These are phyloP conservation scores for Anthopleura xanthogrammica DNA, from an alignment of 92 coral and sea anemone species.

Conservation along the genomic window DNA sequence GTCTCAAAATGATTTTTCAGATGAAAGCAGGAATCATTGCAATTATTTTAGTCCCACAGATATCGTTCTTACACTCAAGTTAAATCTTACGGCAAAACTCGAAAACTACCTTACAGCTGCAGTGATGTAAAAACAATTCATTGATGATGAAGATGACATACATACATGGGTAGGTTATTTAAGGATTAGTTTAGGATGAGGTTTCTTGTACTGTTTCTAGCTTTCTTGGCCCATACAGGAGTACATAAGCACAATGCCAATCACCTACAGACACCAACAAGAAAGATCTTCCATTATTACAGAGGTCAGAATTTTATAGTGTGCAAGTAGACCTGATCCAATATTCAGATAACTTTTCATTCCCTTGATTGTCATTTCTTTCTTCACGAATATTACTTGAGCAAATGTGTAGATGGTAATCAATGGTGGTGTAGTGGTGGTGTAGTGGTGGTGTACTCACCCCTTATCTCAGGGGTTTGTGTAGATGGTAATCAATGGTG, in stretches of 20 bases:
- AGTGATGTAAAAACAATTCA: neutral
- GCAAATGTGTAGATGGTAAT: too few relatives aligned
- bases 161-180: neutral
- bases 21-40: too few relatives aligned
- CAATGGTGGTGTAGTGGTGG: too few relatives aligned
- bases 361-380: too few relatives aligned
- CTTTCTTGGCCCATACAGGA: conserved; percentile 83
- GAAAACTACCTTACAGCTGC: neutral
- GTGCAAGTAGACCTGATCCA: too few relatives aligned
- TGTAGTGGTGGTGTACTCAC: too few relatives aligned
- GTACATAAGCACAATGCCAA: conserved; percentile 97
- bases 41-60: too few relatives aligned
- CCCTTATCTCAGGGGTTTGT: too few relatives aligned
- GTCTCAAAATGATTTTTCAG: neutral
- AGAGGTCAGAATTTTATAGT: neutral
- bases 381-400: too few relatives aligned
- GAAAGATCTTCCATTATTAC: neutral
- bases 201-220: conserved; percentile 69
- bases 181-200: neutral
- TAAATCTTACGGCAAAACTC: neutral
- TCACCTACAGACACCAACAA: conserved; percentile 62
- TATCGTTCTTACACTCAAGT: neutral
- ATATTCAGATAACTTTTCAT: too few relatives aligned
- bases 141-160: neutral
- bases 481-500: too few relatives aligned